phyloP scores from a whole-genome alignment of 2,113 vertebrate species.

The Tichodroma muraria region DNA sequence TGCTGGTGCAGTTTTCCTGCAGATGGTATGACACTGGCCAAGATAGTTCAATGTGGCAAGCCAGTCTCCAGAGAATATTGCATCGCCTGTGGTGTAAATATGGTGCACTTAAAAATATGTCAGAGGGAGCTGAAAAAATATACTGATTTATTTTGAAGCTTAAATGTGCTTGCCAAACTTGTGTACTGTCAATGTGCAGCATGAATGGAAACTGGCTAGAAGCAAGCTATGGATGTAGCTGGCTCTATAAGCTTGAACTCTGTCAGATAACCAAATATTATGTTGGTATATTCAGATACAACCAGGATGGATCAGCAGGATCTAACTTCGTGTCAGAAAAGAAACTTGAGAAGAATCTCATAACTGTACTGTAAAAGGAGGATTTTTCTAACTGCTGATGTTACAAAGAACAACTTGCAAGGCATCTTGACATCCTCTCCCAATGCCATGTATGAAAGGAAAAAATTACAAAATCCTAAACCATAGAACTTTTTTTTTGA shows the following conservation, averaged over 20 bases:
- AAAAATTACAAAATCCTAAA: background rate
- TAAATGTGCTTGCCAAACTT: background rate
- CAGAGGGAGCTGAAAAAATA: background rate
- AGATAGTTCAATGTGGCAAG: background rate
- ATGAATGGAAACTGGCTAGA: background rate
- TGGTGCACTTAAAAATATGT: background rate
- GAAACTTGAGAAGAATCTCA: background rate
- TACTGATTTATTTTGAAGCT: background rate
- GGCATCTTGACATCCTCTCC: background rate
- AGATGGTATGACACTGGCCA: background rate
- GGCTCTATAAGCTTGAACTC: background rate
- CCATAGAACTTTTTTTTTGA: background rate
- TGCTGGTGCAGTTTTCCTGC: background rate
- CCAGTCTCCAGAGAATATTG: background rate
- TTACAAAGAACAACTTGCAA: background rate
- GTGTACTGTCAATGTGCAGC: no score
- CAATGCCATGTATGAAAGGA: background rate
- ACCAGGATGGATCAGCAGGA: background rate
- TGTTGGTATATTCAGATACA: background rate
- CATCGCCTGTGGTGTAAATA: background rate
- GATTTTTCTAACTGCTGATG: background rate
- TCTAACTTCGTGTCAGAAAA: background rate
- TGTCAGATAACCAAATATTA: background rate
- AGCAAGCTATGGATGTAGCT: background rate
- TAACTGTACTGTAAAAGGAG: background rate